phyloP scores from a whole-genome alignment of 2,888 invertebrate species.

The Galerucella calmariensis region DNA sequence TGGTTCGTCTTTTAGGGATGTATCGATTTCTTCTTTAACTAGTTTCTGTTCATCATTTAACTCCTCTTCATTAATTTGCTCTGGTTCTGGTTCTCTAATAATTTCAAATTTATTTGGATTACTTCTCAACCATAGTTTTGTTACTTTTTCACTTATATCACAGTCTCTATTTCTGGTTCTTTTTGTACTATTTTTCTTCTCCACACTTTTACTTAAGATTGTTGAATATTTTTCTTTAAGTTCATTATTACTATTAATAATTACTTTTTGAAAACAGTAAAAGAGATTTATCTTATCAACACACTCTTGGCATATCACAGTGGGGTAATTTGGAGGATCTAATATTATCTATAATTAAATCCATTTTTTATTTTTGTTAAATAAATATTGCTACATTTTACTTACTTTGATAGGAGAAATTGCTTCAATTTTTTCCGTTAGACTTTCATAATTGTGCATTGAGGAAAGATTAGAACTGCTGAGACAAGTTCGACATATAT shows the following conservation, averaged over 20 bases:
- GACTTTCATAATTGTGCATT: slow-evolving; percentile 43
- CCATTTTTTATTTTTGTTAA: slow-evolving; percentile 2
- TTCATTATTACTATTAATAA: slow-evolving; percentile 52
- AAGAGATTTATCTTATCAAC: slow-evolving; percentile 52
- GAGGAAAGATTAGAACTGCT: slow-evolving; percentile 44
- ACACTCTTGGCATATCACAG: slow-evolving; percentile 55
- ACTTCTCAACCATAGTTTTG: slow-evolving; percentile 5
- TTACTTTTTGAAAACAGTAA: slow-evolving; percentile 55
- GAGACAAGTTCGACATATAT: slow-evolving; percentile 53
- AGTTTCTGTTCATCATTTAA: slow-evolving; percentile 17
- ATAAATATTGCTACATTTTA: neutral
- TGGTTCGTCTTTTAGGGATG: neutral
- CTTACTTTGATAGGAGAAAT: slow-evolving; percentile 50
- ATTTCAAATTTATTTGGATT: neutral
- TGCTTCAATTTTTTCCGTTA: slow-evolving; percentile 53
- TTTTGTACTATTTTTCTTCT: slow-evolving; percentile 29
- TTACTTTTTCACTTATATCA: slow-evolving; percentile 13
- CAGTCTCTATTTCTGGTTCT: slow-evolving; percentile 18
- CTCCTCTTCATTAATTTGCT: slow-evolving; percentile 8
- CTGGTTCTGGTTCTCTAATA: neutral
- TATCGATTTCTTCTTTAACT: slow-evolving; percentile 17
- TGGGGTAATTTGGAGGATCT: slow-evolving; percentile 47
- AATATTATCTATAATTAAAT: slow-evolving; percentile 43
- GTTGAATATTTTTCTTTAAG: slow-evolving; percentile 42
- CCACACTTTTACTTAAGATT: slow-evolving; percentile 33